A percentile compares a stretch with the other conserved stretches of the same genome.
phyloP scores from a whole-genome alignment of 1,140 invertebrate genomes.

The Armadillidium nasatum region DNA sequence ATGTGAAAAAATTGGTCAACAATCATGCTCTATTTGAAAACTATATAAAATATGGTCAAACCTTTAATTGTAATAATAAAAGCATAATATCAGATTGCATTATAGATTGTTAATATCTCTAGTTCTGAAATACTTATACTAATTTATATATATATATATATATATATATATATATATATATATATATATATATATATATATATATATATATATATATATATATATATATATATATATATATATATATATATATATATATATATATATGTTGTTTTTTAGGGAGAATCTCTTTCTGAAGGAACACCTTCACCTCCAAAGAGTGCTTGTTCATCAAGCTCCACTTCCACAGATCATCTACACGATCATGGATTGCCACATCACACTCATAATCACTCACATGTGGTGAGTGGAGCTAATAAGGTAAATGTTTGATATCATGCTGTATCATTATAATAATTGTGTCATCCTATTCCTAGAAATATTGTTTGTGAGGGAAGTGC shows the following conservation, averaged over 20 bases:
- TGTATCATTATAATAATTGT: background rate
- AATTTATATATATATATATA: too few relatives aligned
- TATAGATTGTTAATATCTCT: too few relatives aligned
- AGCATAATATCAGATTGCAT: too few relatives aligned
- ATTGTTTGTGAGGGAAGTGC: too few relatives aligned
- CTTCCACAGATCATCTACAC: conserved; percentile 58
- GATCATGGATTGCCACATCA: conserved; percentile 43
- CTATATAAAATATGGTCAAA: too few relatives aligned
- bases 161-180: conserved; percentile 41
- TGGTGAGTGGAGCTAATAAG: conserved; percentile 36
- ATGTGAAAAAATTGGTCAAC: too few relatives aligned
- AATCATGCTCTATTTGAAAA: too few relatives aligned
- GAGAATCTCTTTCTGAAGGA: conserved; percentile 35
- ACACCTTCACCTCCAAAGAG: conserved; percentile 57
- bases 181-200: conserved; percentile 40
- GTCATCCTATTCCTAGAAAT: too few relatives aligned
- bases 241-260: conserved; percentile 40
- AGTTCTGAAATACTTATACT: too few relatives aligned
- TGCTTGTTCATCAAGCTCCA: conserved; percentile 58
- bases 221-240: conserved; percentile 40
- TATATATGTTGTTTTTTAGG: conserved; percentile 19
- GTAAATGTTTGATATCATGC: conserved; percentile 51
- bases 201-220: too few relatives aligned
- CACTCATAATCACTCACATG: conserved; percentile 32
- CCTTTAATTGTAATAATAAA: too few relatives aligned